Evolutionary conservation across 1,140 invertebrate genomes (phyloP), one percentile per base, ranked within the genome.

Genomic region (Scylla paramamosain): DNA sequence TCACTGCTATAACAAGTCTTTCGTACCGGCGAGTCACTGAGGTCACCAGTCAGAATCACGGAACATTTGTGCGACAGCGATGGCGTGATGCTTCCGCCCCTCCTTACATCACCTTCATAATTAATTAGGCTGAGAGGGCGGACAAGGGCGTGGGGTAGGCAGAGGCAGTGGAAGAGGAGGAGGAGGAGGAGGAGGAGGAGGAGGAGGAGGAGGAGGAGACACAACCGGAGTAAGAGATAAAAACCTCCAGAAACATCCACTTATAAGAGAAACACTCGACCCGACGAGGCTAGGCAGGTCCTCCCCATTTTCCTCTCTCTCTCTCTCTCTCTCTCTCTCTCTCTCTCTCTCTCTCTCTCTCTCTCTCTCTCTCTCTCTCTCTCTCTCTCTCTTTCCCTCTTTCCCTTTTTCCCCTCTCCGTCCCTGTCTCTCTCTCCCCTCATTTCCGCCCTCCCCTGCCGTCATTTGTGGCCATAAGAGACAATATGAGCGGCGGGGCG

Each of bases 211-310:
- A 77, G 67, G 25, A 77, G 67, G 8, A 77, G 67, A 77, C 0
- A 77, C 67, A n/a, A 16, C 67, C 67, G 67, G 67, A 77, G 67
- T 77, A 77, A n/a, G 67, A 77, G 67, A 77, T 77, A 77, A 77
- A n/a, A 77, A 25, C 20, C n/a, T 77, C 20, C n/a, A 20, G 67
- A 77, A 77, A 25, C 67, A n/a, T 7, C 67, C 25, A 7, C 67
- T 77, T 77, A 77, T 25, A n/a, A 77, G 1, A n/a, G 25, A 16
- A 77, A 77, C 67, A 77, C 67, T n/a, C n/a, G 8, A 77, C 67
- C 25, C 67, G 10, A 14, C 52, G 10, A 59, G 52, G 52, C 52
- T 59, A 59, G 52, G 52, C 16, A 77, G 52, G 2, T 59, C 20
- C 52, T 59, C 20, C 52, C 52, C 52, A 12, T 16, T 0, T 59